Percentiles rank a stretch among this genome's conserved stretches.
Conservation (phyloP, 2,113 vertebrate species). For the Lasiurus cinereus region DNA sequence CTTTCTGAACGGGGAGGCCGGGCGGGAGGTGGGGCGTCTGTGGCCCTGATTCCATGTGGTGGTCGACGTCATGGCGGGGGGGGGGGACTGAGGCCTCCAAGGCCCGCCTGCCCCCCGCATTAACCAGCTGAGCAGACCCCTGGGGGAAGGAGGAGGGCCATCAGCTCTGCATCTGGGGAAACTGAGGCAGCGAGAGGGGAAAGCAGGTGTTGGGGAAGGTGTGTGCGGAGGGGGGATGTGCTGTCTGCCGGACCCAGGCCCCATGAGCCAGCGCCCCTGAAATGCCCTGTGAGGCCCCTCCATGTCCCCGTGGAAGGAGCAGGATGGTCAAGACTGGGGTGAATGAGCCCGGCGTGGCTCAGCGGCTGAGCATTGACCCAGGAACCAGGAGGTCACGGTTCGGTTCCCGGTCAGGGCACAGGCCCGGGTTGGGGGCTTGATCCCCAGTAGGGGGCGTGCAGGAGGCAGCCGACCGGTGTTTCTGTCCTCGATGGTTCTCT, state of each 20-base stretch:
- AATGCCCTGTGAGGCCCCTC: neutral
- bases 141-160: neutral
- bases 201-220: neutral
- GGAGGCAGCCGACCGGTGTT: too few species aligned
- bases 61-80: neutral
- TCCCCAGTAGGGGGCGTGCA: too few species aligned
- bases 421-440: too few species aligned
- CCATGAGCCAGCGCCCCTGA: too few species aligned
- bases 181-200: neutral
- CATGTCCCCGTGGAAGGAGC: too few species aligned
- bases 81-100: neutral
- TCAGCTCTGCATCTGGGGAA: neutral
- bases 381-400: too few species aligned
- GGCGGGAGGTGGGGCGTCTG: constrained; percentile 56
- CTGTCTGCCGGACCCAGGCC: neutral
- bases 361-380: too few species aligned
- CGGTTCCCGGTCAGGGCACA: too few species aligned
- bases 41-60: constrained; percentile 58
- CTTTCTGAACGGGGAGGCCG: neutral
- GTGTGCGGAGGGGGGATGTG: neutral
- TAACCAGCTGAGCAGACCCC: neutral
- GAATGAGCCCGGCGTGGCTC: too few species aligned
- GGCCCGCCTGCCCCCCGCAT: neutral
- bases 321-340: too few species aligned
- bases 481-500: too few species aligned